Base-by-base conservation (phyloP, 2,888 invertebrate species). In the Tenthredo livida region DNA sequence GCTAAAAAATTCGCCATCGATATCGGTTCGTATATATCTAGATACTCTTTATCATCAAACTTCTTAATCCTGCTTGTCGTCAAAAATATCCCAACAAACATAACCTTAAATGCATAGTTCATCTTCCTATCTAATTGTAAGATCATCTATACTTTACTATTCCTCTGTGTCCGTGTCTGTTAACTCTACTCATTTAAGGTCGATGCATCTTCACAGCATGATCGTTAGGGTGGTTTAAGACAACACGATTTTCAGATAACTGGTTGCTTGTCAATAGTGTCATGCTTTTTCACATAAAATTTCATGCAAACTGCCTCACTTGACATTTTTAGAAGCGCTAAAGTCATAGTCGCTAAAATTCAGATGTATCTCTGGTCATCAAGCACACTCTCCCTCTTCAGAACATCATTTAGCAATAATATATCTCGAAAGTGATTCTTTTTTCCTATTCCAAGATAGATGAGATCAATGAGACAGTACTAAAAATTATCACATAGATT, bases 1-100 rank as follows among this genome's bases (percentile, higher is more conserved):
- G 96, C 96, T 33, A 95, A 95, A 87, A 93, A 95, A 88, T 96
- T 96, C 91, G 96, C 96, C 0, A 95, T 96, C 85, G 96, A 96
- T 90, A 96, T 96, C 86, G 96, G 96, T 96, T 92, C 90, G 93
- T 88, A 33, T 25, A 40, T 25, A 40, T 15, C 9, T 17, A 21
- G 4, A 17, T 73, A 73, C 4, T 7, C 10, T 43, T 1, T 4
- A 40, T 43, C n/a, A 15, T 17, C 10, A 43, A 43, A 73, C 15
- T n/a, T 10, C 12, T 5, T 12, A 9, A 43, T 43, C 10, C 5
- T 21, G 7, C 33, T n/a, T 15, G 7, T 33, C 67, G 29, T 15
- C 37, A 12, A 43, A 40, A 43, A 73, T 21, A 73, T 43, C 7
- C 21, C 72, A 12, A 21, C 72, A 43, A 43, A 43, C 40, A 73